Evolutionary conservation across 37 sponge, comb jelly and placozoan species (phyloP).

Genomic region (Halisarca cf. caerulea): DNA sequence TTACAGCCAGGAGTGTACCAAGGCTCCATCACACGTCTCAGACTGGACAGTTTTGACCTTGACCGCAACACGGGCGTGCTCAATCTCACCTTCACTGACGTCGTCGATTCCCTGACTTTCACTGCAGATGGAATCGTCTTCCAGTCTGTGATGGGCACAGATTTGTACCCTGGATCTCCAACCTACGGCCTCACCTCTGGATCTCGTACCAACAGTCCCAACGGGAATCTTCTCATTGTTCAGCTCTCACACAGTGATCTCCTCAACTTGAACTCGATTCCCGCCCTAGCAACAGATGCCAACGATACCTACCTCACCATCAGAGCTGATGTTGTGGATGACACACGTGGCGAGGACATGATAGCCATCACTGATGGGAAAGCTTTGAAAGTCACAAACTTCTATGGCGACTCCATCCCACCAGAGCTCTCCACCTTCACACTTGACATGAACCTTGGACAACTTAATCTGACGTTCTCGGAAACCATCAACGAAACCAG

Average conservation of each 20-base stretch:
- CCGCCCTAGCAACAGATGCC: constrained; percentile 61
- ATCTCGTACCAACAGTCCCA: constrained; percentile 42
- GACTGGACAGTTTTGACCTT: constrained; percentile 46
- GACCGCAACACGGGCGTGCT: constrained; percentile 66
- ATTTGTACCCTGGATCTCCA: constrained; percentile 33
- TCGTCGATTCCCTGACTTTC: constrained; percentile 62
- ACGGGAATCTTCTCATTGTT: constrained; percentile 63
- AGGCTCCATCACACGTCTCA: constrained; percentile 24
- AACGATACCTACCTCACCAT: constrained; percentile 78
- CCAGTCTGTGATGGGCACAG: constrained; percentile 39
- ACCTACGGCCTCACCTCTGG: constrained; percentile 46
- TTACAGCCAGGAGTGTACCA: constrained; percentile 48
- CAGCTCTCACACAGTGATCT: constrained; percentile 66
- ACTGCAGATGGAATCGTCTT: constrained; percentile 64
- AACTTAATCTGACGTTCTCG: constrained; percentile 76
- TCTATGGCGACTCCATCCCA: constrained; percentile 41
- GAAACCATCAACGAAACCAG: constrained; percentile 69
- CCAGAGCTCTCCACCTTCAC: constrained; percentile 60
- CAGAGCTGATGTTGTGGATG: constrained; percentile 71
- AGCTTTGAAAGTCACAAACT: constrained; percentile 47
- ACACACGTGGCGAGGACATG: constrained; percentile 66
- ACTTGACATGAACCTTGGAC: constrained; percentile 70
- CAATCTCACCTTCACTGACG: constrained; percentile 71
- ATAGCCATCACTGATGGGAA: constrained; percentile 84
- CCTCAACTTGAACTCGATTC: constrained; percentile 58